phyloP scores from a whole-genome alignment of 2,888 invertebrate species.

The Hecatera dysodea region DNA sequence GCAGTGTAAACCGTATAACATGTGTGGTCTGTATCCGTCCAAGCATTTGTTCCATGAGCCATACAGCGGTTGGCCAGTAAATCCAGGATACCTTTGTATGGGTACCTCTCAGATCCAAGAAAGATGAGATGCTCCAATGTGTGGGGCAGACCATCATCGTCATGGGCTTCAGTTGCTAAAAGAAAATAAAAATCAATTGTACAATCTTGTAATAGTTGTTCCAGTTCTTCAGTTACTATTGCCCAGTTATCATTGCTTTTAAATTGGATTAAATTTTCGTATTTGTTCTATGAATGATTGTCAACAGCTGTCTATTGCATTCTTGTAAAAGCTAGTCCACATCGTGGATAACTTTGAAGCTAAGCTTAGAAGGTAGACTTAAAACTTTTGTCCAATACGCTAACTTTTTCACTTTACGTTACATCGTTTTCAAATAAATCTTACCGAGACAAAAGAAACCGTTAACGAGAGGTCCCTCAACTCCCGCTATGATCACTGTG shows the following conservation, averaged over 20 bases:
- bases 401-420: neutral
- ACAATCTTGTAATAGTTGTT: neutral
- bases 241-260: slow-evolving; percentile 15
- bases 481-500: slow-evolving; percentile 95
- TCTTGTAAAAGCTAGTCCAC: neutral
- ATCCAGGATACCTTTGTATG: slow-evolving; percentile 97
- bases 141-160: slow-evolving; percentile 98
- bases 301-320: neutral
- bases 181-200: slow-evolving; percentile 32
- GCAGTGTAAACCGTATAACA: slow-evolving; percentile 97
- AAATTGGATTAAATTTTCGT: slow-evolving; percentile 11
- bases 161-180: slow-evolving; percentile 96
- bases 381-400: slow-evolving; percentile 5
- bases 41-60: slow-evolving; percentile 98
- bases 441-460: slow-evolving; percentile 97
- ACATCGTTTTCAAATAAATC: slow-evolving; percentile 46
- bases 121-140: slow-evolving; percentile 98
- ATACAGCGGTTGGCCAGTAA: slow-evolving; percentile 96
- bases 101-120: slow-evolving; percentile 96
- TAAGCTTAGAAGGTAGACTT: slow-evolving; percentile 1
- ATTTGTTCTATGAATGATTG: slow-evolving; percentile 10
- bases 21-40: slow-evolving; percentile 96
- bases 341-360: neutral
- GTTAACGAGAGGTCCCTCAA: slow-evolving; percentile 97
- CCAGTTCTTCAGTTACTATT: slow-evolving; percentile 5